Percentiles rank a stretch among this genome's conserved stretches.
phyloP scores from a whole-genome alignment of 1,140 invertebrate genomes.

The Drusus annulatus region DNA sequence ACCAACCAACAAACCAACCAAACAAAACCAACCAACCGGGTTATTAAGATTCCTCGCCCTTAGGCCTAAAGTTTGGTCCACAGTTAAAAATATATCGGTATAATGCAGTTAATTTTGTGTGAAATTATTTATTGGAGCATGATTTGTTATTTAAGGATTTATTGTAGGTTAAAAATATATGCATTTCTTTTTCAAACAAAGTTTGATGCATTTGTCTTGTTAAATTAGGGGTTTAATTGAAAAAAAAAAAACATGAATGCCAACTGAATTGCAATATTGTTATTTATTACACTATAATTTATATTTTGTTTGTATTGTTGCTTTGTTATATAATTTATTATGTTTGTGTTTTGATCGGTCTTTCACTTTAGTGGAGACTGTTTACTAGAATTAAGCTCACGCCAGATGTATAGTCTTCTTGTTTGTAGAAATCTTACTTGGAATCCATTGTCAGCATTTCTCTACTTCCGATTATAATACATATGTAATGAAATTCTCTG shows the following conservation, averaged over 20 bases:
- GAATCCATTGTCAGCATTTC: constrained; percentile 60
- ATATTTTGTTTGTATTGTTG: constrained; percentile 55
- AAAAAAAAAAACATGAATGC: constrained; percentile 45
- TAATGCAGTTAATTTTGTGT: constrained; percentile 56
- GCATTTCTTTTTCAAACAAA: constrained; percentile 58
- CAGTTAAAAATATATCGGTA: constrained; percentile 48
- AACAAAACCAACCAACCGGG: constrained; percentile 30
- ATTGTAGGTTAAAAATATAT: constrained; percentile 51
- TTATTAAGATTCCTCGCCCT: constrained; percentile 57
- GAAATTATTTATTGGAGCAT: constrained; percentile 55
- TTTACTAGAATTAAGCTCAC: constrained; percentile 59
- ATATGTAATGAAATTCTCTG: constrained; percentile 60
- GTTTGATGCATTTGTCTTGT: constrained; percentile 59
- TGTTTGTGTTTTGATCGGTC: constrained; percentile 55
- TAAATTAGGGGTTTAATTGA: constrained; percentile 48
- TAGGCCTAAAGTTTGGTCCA: constrained; percentile 60
- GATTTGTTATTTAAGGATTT: constrained; percentile 58
- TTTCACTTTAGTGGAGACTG: constrained; percentile 57
- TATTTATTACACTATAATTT: constrained; percentile 57
- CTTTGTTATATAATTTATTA: constrained; percentile 58
- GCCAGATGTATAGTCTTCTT: constrained; percentile 60
- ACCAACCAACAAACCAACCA: no score
- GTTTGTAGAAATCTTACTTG: constrained; percentile 59
- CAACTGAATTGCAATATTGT: constrained; percentile 59
- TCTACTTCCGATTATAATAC: constrained; percentile 59